Conservation (phyloP, 2,113 vertebrate species). For the Bos indicus region DNA sequence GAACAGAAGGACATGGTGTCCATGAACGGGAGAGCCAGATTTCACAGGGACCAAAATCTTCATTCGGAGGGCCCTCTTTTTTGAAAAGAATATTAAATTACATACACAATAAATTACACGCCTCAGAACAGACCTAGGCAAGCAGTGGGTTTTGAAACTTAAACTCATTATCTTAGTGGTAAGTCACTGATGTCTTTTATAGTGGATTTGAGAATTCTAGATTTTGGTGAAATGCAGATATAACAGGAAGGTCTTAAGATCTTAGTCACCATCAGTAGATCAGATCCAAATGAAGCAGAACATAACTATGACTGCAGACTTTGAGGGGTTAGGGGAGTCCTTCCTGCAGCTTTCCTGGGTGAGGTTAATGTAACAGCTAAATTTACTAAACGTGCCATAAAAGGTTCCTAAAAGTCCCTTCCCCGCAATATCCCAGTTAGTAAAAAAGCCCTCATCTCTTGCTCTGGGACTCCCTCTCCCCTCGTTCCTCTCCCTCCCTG, state of each 20-base stretch:
- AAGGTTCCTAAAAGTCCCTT: not conserved
- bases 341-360: not conserved
- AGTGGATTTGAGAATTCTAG: not conserved
- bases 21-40: not conserved
- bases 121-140: not conserved
- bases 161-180: not conserved
- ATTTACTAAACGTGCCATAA: too few relatives aligned
- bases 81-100: not conserved
- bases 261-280: not conserved
- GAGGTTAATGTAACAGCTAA: too few relatives aligned
- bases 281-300: not conserved
- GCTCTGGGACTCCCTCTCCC: accelerated
- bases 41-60: not conserved
- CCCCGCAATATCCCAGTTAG: not conserved
- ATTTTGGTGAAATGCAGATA: not conserved
- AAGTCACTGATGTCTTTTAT: not conserved
- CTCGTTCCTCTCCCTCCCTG: too few relatives aligned
- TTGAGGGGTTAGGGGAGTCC: not conserved
- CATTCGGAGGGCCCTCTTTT: not conserved
- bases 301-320: not conserved
- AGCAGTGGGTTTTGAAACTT: not conserved
- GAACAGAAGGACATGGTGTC: not conserved
- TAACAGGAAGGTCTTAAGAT: not conserved
- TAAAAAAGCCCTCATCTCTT: not conserved
- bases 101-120: not conserved